Evolutionary conservation across 2,888 invertebrate genomes (phyloP), one percentile per base, ranked within the genome.

Genomic region (Plebejus anna): DNA sequence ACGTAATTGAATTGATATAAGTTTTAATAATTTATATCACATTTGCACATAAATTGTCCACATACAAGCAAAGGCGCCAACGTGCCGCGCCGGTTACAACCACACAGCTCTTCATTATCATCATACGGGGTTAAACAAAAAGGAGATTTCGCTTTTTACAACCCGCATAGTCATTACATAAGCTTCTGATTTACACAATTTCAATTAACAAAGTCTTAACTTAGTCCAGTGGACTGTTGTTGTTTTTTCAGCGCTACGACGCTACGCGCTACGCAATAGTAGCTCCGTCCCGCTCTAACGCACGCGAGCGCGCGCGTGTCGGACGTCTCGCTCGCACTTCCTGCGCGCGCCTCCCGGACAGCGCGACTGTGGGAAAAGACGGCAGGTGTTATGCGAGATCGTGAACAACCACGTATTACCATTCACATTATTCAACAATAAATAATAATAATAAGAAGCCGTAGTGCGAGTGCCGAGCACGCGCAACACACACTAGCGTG

Each of bases 381-480:
- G 94, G 94, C 94, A 95, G 95, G 94, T 95, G 95, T 90, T 94
- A 91, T 91, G 94, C 93, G 92, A 90, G 92, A 94, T 94, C 94
- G 94, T 93, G 94, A 94, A 93, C 93, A 92, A 91, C 92, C 92
- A 93, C 89, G 93, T 92, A 94, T 93, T 94, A 94, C 93, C 92
- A 94, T 94, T 93, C 93, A 93, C 90, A 92, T 93, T 94, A 94
- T 94, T 92, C 93, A 92, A 93, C 94, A 90, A 94, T 93, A 93
- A 93, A 93, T 93, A 93, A 94, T 92, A 92, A 92, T 92, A 93
- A 92, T 90, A 94, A 93, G 92, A 91, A 92, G 93, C 92, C 90
- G 90, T 88, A 89, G 91, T 91, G 88, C 93, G 92, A 92, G 92
- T 89, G 92, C 90, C 90, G 88, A 91, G 92, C 94, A 92, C 93